These are phyloP conservation scores for Nasonia oneida DNA, from an alignment of 2,888 invertebrate genomes.

Conservation along the genomic window DNA sequence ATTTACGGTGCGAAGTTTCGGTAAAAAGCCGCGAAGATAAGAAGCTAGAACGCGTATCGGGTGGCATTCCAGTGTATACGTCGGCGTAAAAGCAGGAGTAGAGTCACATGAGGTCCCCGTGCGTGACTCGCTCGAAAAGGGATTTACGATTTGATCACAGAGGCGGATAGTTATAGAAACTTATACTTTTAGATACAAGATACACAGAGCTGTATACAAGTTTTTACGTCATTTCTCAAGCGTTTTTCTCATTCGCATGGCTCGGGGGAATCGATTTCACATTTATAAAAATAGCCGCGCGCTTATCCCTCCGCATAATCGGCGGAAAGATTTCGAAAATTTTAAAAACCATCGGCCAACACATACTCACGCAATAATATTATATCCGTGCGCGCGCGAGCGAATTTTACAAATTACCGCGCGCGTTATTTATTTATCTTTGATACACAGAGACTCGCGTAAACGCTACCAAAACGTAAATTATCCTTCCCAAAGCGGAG, in stretches of 20 bases:
- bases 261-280: constrained; percentile 29
- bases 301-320: constrained; percentile 16
- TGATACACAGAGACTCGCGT: not conserved
- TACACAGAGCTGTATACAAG: constrained; percentile 32
- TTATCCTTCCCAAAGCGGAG: not conserved
- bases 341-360: not conserved
- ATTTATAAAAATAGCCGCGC: constrained; percentile 39
- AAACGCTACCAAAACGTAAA: constrained; percentile 2
- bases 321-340: constrained; percentile 18
- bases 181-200: constrained; percentile 53
- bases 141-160: constrained; percentile 55
- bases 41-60: constrained; percentile 49
- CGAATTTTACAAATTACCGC: constrained; percentile 23
- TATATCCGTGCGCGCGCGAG: not conserved
- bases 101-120: constrained; percentile 35
- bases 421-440: not conserved
- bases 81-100: constrained; percentile 49
- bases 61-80: constrained; percentile 53
- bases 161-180: constrained; percentile 52
- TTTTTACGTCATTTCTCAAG: constrained; percentile 49
- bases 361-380: constrained; percentile 17
- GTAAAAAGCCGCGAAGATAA: not conserved
- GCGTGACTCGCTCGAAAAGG: constrained; percentile 26
- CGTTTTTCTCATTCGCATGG: constrained; percentile 14
- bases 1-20: not conserved